Evolutionary conservation across 2,113 vertebrate genomes (phyloP).

Genomic region (Pelobates fuscus): DNA sequence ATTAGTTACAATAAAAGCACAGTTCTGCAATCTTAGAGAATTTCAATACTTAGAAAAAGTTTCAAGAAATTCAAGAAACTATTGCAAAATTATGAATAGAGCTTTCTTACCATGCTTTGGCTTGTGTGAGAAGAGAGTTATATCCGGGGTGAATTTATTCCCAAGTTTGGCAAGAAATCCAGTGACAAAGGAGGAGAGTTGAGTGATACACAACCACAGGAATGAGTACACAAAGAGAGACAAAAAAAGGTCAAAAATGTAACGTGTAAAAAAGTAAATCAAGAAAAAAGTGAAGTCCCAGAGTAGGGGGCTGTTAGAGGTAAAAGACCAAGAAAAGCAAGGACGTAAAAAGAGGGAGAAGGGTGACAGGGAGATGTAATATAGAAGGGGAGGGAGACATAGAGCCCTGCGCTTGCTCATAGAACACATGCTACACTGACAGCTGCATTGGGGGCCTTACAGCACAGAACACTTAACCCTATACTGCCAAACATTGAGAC

Average conservation of each 20-base stretch:
- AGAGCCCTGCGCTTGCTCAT: conserved; percentile 42
- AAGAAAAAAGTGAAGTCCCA: not conserved
- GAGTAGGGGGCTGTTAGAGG: not conserved
- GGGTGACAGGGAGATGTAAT: not conserved
- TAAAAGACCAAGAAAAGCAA: not conserved
- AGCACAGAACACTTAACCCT: conserved; percentile 33
- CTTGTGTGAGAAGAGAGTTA: conserved; percentile 13
- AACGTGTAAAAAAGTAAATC: not conserved
- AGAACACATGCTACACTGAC: conserved; percentile 42
- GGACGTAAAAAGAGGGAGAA: conserved; percentile 15
- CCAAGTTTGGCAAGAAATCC: conserved; percentile 36
- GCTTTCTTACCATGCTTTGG: conserved; percentile 36
- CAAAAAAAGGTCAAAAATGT: conserved; percentile 1
- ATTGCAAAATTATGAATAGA: not conserved
- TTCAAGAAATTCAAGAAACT: not conserved
- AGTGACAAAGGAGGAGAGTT: conserved; percentile 13
- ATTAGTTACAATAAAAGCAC: too few relatives aligned
- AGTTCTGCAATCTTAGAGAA: too few relatives aligned
- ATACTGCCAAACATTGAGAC: not conserved
- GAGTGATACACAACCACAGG: not conserved
- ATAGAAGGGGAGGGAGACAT: conserved; percentile 26
- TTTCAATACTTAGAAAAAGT: too few relatives aligned
- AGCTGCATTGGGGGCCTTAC: conserved; percentile 41
- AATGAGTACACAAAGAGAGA: conserved; percentile 11
- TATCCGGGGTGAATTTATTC: conserved; percentile 1